Evolutionary conservation across 2,797 vertebrate genomes (phyloP).

Genomic region (Anniella stebbinsi): DNA sequence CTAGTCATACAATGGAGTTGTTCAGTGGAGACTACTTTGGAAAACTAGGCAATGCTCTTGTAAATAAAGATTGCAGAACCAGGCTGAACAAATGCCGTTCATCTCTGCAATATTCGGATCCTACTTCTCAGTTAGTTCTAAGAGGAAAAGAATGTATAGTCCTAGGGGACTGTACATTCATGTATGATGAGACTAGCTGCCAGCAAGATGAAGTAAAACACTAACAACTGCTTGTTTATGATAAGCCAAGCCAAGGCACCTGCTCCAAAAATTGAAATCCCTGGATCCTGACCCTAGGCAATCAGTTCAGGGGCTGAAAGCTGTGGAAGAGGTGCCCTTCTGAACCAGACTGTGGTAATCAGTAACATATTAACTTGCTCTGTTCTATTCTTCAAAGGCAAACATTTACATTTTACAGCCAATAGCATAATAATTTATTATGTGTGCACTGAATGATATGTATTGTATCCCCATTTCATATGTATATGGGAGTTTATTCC

Average conservation of each 20-base stretch:
- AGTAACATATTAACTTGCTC: not conserved
- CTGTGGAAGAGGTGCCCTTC: not conserved
- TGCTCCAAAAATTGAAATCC: not conserved
- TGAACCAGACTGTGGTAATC: not conserved
- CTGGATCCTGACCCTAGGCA: not conserved
- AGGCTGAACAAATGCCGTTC: not conserved
- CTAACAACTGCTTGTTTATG: not conserved
- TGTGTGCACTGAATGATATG: not conserved
- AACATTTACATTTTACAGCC: not conserved
- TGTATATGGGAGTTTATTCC: not conserved
- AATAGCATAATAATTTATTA: not conserved
- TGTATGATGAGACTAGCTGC: not conserved
- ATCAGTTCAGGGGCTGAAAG: not conserved
- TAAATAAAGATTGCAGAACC: not conserved
- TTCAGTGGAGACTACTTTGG: not conserved
- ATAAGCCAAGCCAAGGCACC: not conserved
- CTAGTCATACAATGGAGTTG: constrained; percentile 17
- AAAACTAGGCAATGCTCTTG: not conserved
- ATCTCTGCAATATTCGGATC: not conserved
- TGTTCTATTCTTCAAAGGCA: not conserved
- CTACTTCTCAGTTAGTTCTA: not conserved
- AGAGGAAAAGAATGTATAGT: not conserved
- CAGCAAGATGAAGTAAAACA: not conserved
- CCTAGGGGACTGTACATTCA: not conserved
- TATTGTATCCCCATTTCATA: not conserved